phyloP scores from a whole-genome alignment of 1,140 invertebrate species.

The Pseudobourletiella spinata region DNA sequence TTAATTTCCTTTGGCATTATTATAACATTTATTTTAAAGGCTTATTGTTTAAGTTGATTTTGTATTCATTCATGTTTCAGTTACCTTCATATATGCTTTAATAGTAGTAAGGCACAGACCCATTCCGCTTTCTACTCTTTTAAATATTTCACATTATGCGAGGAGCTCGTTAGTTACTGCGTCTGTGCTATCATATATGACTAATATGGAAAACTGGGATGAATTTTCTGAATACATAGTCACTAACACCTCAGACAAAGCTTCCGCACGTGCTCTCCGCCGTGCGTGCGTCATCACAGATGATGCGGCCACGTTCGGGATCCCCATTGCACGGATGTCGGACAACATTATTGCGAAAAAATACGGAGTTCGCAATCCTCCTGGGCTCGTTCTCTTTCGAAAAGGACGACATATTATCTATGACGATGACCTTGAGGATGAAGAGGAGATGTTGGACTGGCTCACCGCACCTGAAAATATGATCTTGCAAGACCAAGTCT shows the following conservation, averaged over 20 bases:
- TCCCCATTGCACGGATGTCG: conserved; percentile 78
- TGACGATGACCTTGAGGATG: conserved; percentile 40
- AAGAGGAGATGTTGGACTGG: conserved; percentile 89
- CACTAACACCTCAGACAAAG: conserved; percentile 18
- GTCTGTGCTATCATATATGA: too few species aligned
- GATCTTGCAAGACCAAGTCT: conserved; percentile 71
- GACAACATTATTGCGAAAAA: conserved; percentile 87
- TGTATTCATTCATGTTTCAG: too few species aligned
- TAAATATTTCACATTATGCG: too few species aligned
- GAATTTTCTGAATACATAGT: conserved; percentile 10
- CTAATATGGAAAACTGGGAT: too few species aligned
- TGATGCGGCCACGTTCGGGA: conserved; percentile 81
- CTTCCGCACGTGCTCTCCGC: conserved; percentile 19
- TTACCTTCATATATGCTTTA: too few species aligned
- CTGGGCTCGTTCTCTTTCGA: conserved; percentile 31
- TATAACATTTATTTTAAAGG: background rate
- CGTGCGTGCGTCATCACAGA: conserved; percentile 30
- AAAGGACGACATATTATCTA: conserved; percentile 33
- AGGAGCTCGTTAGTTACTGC: too few species aligned
- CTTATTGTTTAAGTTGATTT: too few species aligned
- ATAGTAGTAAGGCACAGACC: too few species aligned
- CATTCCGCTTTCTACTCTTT: too few species aligned
- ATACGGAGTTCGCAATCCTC: conserved; percentile 24
- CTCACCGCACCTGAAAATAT: conserved; percentile 87
- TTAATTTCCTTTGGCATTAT: background rate